A percentile compares a stretch with the other conserved stretches of the same genome.
Conservation (phyloP, 2,888 invertebrate genomes). For the Nysson spinosus region DNA sequence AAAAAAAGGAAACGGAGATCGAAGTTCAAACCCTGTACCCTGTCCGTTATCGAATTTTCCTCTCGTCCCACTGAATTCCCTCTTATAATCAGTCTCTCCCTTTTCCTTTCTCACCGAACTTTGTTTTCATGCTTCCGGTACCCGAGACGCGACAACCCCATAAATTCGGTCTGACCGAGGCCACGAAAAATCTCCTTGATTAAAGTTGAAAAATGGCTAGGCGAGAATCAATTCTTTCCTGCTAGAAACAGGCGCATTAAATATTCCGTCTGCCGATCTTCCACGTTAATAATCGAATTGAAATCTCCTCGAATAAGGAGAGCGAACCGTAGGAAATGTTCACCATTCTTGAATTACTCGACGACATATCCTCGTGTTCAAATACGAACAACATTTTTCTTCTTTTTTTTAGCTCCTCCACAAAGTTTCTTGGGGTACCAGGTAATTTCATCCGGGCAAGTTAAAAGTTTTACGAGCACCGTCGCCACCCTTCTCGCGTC, state of each 20-base stretch:
- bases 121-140: constrained; percentile 13
- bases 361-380: too few relatives aligned
- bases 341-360: too few relatives aligned
- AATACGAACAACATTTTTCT: too few relatives aligned
- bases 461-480: too few relatives aligned
- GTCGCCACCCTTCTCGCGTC: too few relatives aligned
- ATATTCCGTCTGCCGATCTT: constrained; percentile 17
- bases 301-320: constrained; percentile 48
- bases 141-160: constrained; percentile 7
- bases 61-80: background rate
- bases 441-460: too few relatives aligned
- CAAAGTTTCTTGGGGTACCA: too few relatives aligned
- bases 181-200: constrained; percentile 42
- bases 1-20: constrained; percentile 13
- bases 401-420: too few relatives aligned
- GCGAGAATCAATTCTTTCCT: constrained; percentile 32
- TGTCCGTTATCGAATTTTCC: constrained; percentile 40
- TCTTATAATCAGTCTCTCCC: constrained; percentile 21
- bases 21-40: too few relatives aligned
- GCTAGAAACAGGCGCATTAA: background rate
- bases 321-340: too few relatives aligned
- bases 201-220: constrained; percentile 42
- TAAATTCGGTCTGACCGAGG: constrained; percentile 31
- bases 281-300: constrained; percentile 34
- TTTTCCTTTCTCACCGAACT: background rate